Evolutionary conservation across 2,888 invertebrate genomes (phyloP).

Genomic region (Heteromurus nitidus): DNA sequence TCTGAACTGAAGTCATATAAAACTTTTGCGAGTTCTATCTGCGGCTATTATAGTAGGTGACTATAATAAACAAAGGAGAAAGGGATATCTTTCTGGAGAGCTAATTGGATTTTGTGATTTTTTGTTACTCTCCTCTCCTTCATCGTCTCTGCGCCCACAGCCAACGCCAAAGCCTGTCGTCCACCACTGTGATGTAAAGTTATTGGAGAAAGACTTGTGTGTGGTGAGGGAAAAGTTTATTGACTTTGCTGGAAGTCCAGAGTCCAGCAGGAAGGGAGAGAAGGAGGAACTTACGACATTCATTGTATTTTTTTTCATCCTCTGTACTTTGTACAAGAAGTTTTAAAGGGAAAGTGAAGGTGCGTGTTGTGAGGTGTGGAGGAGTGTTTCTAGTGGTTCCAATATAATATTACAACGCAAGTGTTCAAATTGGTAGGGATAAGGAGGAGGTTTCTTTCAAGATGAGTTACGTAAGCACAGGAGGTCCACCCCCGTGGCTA

Average conservation of each 20-base stretch:
- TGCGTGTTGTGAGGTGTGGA: too few species aligned
- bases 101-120: conserved; percentile 56
- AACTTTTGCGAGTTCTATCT: too few species aligned
- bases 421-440: too few species aligned
- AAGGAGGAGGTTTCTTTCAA: conserved; percentile 37
- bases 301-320: too few species aligned
- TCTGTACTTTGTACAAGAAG: too few species aligned
- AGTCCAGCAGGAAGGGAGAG: not conserved
- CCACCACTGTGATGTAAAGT: not conserved
- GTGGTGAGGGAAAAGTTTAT: conserved; percentile 4
- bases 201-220: not conserved
- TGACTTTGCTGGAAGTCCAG: too few species aligned
- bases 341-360: too few species aligned
- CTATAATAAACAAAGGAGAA: conserved; percentile 52
- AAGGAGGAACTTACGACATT: too few species aligned
- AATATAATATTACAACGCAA: too few species aligned
- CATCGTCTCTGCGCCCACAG: not conserved
- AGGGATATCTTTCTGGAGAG: conserved; percentile 39
- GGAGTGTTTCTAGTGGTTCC: too few species aligned
- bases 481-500: conserved; percentile 68
- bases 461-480: conserved; percentile 51
- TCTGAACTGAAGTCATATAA: conserved; percentile 10
- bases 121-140: conserved; percentile 24
- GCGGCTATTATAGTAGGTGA: too few species aligned
- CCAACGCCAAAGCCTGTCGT: too few species aligned